Conservation (phyloP, 1,140 invertebrate species). For the Cepaea nemoralis region DNA sequence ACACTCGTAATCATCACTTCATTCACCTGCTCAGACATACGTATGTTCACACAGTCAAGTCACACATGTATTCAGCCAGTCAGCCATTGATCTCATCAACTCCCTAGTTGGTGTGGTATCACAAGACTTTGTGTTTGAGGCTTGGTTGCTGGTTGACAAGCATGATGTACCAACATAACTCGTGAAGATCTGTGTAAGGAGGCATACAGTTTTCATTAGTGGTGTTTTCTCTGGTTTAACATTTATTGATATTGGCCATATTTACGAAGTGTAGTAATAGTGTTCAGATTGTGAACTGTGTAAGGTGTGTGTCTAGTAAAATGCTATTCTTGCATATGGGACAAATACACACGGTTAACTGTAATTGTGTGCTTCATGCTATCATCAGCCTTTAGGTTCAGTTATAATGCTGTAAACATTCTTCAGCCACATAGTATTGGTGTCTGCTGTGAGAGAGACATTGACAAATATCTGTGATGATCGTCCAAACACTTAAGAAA, state of each 20-base stretch:
- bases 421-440: no score
- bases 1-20: no score
- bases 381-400: background rate
- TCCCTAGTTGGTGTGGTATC: background rate
- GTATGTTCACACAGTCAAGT: background rate
- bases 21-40: background rate
- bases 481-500: no score
- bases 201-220: background rate
- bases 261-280: background rate
- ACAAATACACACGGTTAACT: background rate
- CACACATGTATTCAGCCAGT: no score
- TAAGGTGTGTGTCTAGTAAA: background rate
- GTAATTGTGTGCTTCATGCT: background rate
- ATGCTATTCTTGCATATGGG: background rate
- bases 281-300: background rate
- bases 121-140: background rate
- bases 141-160: background rate
- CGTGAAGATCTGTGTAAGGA: no score
- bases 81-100: background rate
- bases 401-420: no score
- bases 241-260: background rate
- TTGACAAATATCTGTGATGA: no score
- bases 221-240: background rate
- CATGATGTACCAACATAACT: no score
- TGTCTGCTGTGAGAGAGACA: no score